A percentile compares a stretch with the other conserved stretches of the same genome.
Conservation (phyloP, 2,797 vertebrate species). For the Coracias cyanogaster region DNA sequence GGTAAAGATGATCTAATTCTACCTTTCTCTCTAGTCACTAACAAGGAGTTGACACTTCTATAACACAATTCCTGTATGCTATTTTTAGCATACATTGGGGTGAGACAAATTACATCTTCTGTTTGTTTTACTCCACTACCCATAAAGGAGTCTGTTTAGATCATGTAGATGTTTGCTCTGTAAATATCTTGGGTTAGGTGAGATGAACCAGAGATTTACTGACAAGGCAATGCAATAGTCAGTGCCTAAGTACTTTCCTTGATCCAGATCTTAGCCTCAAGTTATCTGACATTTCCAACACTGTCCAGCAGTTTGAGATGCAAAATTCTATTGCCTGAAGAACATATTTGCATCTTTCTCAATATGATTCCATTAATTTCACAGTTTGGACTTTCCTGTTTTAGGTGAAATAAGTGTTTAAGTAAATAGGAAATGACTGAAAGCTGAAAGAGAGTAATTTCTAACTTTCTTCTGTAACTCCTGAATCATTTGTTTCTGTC, state of each 20-base stretch:
- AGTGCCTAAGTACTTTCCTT: not conserved
- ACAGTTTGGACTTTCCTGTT: not conserved
- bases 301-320: not conserved
- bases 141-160: not conserved
- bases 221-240: not conserved
- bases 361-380: not conserved
- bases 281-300: not conserved
- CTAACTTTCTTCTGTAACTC: not conserved
- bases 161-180: not conserved
- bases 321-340: not conserved
- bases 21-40: not conserved
- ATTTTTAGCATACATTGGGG: not conserved
- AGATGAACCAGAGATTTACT: not conserved
- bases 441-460: not conserved
- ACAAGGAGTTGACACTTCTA: not conserved
- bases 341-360: not conserved
- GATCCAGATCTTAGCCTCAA: not conserved
- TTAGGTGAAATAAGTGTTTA: not conserved
- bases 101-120: not conserved
- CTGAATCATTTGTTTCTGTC: not conserved
- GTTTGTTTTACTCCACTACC: not conserved
- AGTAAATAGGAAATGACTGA: not conserved
- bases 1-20: not conserved
- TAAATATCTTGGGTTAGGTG: not conserved
- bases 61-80: not conserved